These are phyloP conservation scores for Tarsius wallacei DNA, from an alignment of 2,797 vertebrate genomes.

Conservation along the genomic window DNA sequence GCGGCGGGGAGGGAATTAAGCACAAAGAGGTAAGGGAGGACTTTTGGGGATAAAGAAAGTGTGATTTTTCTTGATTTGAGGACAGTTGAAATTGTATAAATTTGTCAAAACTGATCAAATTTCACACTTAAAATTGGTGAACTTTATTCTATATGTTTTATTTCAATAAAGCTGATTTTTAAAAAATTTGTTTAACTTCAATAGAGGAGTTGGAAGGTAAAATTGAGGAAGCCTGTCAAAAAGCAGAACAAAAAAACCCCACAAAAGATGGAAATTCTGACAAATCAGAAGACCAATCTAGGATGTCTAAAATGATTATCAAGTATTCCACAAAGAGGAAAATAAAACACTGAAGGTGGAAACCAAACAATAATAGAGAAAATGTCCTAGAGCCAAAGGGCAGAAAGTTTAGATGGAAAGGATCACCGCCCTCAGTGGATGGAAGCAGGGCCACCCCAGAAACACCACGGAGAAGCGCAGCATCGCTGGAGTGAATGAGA, in stretches of 20 bases:
- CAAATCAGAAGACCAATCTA: neutral
- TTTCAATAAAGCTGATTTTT: neutral
- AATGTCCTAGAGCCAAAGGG: neutral
- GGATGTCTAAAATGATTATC: neutral
- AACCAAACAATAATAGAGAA: conserved; percentile 17
- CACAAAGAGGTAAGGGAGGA: neutral
- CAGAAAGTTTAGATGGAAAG: neutral
- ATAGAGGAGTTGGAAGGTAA: neutral
- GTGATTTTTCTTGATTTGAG: neutral
- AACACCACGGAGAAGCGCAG: neutral
- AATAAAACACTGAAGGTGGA: neutral
- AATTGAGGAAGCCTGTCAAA: neutral
- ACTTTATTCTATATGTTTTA: neutral
- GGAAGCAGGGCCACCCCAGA: neutral
- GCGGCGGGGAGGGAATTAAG: neutral
- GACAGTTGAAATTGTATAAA: neutral
- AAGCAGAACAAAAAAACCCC: neutral
- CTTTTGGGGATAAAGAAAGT: neutral
- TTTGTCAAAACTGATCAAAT: neutral
- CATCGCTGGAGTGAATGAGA: neutral
- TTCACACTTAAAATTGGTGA: neutral
- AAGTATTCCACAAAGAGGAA: neutral
- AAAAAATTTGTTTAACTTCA: neutral
- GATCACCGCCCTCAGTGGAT: neutral
- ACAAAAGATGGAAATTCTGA: conserved; percentile 1